Evolutionary conservation across 2,888 invertebrate species (phyloP), one percentile per base, ranked within the genome.

Genomic region (Tholera decimalis): DNA sequence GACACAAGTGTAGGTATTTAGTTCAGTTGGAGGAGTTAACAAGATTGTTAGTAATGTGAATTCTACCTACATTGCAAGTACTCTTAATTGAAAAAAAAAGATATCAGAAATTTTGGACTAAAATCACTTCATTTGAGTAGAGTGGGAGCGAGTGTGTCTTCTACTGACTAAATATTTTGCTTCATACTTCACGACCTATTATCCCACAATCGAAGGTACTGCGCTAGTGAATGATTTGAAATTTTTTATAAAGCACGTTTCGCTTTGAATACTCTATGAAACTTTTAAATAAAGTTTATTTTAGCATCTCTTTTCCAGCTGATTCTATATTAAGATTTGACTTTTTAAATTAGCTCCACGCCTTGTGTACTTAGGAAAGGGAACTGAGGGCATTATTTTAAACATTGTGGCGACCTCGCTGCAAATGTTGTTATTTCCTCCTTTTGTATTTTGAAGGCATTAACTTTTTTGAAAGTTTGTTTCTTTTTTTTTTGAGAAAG

Each of bases 361-460:
- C 51, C 8, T 44, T 72, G 72, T 72, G n/a, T 75, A 47, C 56
- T 75, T 44, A 60, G 55, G 68, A 53, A 26, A 3, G 30, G 7
- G 37, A 15, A 20, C 30, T 15, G 26, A 0, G 46, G 15, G 46
- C 53, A 33, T 68, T 68, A 56, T 56, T 75, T 39, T 15, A 74
- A n/a, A n/a, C 37, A 20, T 33, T 59, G 74, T 54, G 54, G 54
- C 15, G 41, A 46, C 55, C n/a, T 51, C 35, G 11, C 22, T 9
- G 24, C 30, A 5, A 74, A 56, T 56, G 37, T 60, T 72, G 74
- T 56, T 60, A 47, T 56, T 74, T 43, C 37, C 18, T 20, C 3
- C 9, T 51, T 46, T 22, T 43, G 26, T 11, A 24, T 39, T 50
- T 44, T 50, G 3, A 54, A 66, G n/a, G 18, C 24, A 26, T 50